Conservation (phyloP, 2,797 vertebrate genomes). For the Cygnus olor region DNA sequence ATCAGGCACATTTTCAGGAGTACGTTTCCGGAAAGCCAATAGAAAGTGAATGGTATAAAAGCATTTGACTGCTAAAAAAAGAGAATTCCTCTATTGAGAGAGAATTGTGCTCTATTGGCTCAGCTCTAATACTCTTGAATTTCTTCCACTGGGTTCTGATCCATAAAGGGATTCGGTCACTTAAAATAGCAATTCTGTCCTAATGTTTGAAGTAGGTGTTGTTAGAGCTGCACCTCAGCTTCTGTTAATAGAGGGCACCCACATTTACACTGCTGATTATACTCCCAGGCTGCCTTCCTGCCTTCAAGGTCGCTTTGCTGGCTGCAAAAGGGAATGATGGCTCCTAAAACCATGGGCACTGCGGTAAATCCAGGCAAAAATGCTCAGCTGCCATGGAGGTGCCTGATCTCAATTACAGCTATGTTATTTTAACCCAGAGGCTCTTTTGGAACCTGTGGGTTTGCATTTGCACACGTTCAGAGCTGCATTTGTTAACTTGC, state of each 20-base stretch:
- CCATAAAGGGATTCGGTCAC: not conserved
- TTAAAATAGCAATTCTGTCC: not conserved
- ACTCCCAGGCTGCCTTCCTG: not conserved
- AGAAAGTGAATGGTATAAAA: not conserved
- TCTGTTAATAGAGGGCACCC: not conserved
- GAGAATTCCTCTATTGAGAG: not conserved
- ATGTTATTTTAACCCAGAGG: not conserved
- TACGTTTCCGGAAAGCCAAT: not conserved
- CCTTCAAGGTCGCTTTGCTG: not conserved
- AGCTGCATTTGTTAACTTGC: not conserved
- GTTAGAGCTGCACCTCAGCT: not conserved
- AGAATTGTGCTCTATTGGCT: not conserved
- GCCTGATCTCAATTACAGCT: not conserved
- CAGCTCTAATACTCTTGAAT: slow-evolving; percentile 1
- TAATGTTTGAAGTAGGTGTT: not conserved
- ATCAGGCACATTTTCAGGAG: not conserved
- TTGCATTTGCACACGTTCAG: not conserved
- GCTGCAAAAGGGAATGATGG: not conserved
- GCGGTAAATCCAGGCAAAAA: not conserved
- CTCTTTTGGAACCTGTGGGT: not conserved
- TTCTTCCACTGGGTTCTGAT: not conserved
- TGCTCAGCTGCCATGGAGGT: not conserved
- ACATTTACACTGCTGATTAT: not conserved
- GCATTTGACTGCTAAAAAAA: not conserved
- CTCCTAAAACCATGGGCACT: not conserved